These are phyloP conservation scores for Lamproptera curius DNA, from an alignment of 2,888 invertebrate species.

Conservation along the genomic window DNA sequence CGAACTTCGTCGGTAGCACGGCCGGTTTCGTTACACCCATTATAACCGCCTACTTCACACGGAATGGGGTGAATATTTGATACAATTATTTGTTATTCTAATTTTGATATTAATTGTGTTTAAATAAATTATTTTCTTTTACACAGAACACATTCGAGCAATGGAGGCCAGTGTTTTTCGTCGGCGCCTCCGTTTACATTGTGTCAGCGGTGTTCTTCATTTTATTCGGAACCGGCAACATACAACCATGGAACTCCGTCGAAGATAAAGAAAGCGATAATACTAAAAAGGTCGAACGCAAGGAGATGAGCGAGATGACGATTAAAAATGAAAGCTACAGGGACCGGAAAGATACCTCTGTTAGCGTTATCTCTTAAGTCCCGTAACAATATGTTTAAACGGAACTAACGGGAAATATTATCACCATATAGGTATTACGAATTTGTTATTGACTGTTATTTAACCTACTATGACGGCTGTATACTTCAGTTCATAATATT, in stretches of 20 bases:
- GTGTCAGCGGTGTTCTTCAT: constrained; percentile 83
- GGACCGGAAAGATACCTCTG: constrained; percentile 55
- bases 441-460: too few species aligned
- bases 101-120: not conserved
- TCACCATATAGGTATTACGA: too few species aligned
- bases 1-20: constrained; percentile 84
- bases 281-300: constrained; percentile 27
- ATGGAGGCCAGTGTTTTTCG: constrained; percentile 86
- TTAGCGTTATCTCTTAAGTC: constrained; percentile 39
- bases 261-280: constrained; percentile 33
- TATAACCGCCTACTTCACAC: constrained; percentile 82
- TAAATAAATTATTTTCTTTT: too few species aligned
- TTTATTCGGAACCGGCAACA: constrained; percentile 83
- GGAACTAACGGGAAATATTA: too few species aligned
- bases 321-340: constrained; percentile 42
- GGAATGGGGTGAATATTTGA: constrained; percentile 59
- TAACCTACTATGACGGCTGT: too few species aligned
- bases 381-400: too few species aligned
- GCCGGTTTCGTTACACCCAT: constrained; percentile 86
- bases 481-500: too few species aligned
- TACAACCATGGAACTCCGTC: constrained; percentile 83
- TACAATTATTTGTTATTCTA: not conserved
- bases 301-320: constrained; percentile 33
- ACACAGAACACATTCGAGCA: constrained; percentile 83
- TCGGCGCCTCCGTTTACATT: constrained; percentile 84